These are phyloP conservation scores for Collichthys lucidus DNA, from an alignment of 2,113 vertebrate species.

Conservation along the genomic window DNA sequence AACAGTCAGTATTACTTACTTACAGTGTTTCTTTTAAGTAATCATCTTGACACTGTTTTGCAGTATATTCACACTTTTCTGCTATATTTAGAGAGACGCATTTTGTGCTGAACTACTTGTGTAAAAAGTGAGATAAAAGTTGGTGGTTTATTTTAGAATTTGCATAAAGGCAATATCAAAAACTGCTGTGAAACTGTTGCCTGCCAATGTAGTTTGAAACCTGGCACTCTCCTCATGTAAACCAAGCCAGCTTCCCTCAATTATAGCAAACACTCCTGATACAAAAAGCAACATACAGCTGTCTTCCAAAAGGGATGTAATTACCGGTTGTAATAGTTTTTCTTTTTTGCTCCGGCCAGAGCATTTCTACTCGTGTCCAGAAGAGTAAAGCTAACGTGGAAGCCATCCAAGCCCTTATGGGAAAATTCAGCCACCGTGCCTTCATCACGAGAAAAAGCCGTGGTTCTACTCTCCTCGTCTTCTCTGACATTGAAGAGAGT, in stretches of 20 bases:
- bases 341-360: slow-evolving; percentile 53
- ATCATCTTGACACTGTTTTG: neutral
- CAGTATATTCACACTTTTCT: neutral
- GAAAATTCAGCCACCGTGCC: slow-evolving; percentile 70
- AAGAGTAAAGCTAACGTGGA: slow-evolving; percentile 83
- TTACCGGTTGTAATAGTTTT: neutral
- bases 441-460: slow-evolving; percentile 77
- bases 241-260: slow-evolving; percentile 16
- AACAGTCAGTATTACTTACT: neutral
- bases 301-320: slow-evolving; percentile 8
- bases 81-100: neutral
- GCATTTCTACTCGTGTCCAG: slow-evolving; percentile 77
- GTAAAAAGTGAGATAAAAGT: neutral
- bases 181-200: neutral
- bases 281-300: slow-evolving; percentile 20
- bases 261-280: slow-evolving; percentile 18
- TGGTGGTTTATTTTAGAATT: neutral
- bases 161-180: neutral
- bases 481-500: slow-evolving; percentile 76
- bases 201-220: neutral
- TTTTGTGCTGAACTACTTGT: neutral
- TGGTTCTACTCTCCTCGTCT: slow-evolving; percentile 70
- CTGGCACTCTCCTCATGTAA: neutral
- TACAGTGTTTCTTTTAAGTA: neutral
- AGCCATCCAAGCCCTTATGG: slow-evolving; percentile 76